phyloP scores from a whole-genome alignment of 2,113 vertebrate species.

The Amphiprion percula region DNA sequence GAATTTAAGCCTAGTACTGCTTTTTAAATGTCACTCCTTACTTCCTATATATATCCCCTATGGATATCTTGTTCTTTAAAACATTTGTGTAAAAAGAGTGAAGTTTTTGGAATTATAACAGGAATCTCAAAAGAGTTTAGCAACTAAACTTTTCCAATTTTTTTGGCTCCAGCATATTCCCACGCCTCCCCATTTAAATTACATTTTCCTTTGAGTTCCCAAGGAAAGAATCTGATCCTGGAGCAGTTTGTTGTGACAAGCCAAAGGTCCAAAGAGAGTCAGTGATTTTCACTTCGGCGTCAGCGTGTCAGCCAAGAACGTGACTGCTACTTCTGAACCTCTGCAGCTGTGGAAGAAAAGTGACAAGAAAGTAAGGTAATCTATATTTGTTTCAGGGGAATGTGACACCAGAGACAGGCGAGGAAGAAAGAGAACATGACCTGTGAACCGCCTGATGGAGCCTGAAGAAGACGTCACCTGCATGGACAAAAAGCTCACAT shows the following conservation, averaged over 20 bases:
- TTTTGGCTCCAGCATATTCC: not conserved
- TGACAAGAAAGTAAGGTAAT: constrained; percentile 47
- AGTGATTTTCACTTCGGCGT: constrained; percentile 19
- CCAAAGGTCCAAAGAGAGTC: not conserved
- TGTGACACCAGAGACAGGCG: constrained; percentile 56
- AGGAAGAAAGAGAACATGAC: constrained; percentile 50
- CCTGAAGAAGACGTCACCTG: constrained; percentile 23
- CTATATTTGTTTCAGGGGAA: constrained; percentile 69
- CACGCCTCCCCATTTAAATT: not conserved
- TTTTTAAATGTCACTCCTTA: too few relatives aligned
- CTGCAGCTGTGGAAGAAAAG: constrained; percentile 60
- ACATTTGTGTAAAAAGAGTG: too few relatives aligned
- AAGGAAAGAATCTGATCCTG: not conserved
- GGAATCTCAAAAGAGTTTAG: too few relatives aligned
- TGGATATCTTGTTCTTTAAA: too few relatives aligned
- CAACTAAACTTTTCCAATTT: too few relatives aligned
- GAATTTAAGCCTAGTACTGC: too few relatives aligned
- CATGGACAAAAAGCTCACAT: constrained; percentile 24
- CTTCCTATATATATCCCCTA: too few relatives aligned
- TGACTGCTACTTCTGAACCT: constrained; percentile 47
- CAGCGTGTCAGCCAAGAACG: constrained; percentile 44
- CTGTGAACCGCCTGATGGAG: constrained; percentile 53
- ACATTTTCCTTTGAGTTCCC: not conserved
- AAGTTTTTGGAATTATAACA: too few relatives aligned
- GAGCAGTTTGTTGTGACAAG: not conserved